A percentile compares a stretch with the other conserved stretches of the same genome.
Conservation (phyloP, 2,113 vertebrate species). For the Oryctolagus cuniculus region mOryCun1.1 NC_091445.1:23407501-23408000, state of each 20-base stretch:
- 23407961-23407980: not conserved
- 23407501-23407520: slow-evolving; percentile 7
- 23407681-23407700: too few relatives aligned
- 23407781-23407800: not conserved
- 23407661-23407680: not conserved
- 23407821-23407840: not conserved
- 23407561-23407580: not conserved
- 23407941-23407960: not conserved
- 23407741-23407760: not conserved
- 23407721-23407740: not conserved
- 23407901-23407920: not conserved
- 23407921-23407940: not conserved
- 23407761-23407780: not conserved
- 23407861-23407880: not conserved
- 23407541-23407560: not conserved
- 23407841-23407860: not conserved
- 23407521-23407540: not conserved
- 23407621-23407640: not conserved
- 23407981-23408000: not conserved
- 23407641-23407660: not conserved
- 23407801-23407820: not conserved
- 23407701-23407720: not conserved
- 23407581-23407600: not conserved
- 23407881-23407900: not conserved
- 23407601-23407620: not conserved